These are phyloP conservation scores for Drosophila ironensis DNA, from an alignment of 1,140 invertebrate genomes.

Conservation along the genomic window DNA sequence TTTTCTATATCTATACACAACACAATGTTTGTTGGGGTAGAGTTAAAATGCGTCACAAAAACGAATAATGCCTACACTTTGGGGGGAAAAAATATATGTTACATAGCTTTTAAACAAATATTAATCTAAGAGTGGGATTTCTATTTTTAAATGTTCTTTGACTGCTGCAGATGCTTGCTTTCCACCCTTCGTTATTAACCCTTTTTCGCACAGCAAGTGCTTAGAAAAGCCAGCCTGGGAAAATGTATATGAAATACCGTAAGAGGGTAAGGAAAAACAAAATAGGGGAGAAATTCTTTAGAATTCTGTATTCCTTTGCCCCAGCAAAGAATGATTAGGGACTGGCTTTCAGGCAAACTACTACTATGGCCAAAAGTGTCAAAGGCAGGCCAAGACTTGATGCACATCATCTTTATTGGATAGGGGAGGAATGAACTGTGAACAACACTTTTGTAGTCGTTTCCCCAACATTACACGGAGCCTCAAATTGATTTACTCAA, in stretches of 20 bases:
- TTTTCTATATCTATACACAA: conserved; percentile 25
- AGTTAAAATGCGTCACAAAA: conserved; percentile 27
- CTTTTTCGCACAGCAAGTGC: conserved; percentile 3
- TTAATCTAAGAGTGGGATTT: not conserved
- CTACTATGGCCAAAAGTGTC: conserved; percentile 70
- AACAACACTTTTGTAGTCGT: conserved; percentile 57
- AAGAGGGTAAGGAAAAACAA: conserved; percentile 24
- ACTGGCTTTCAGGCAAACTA: conserved; percentile 50
- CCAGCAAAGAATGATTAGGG: conserved; percentile 55
- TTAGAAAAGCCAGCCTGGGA: not conserved
- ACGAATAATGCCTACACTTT: not conserved
- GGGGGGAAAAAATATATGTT: not conserved
- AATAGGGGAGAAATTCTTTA: conserved; percentile 60
- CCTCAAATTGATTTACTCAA: conserved; percentile 71
- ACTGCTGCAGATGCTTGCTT: not conserved
- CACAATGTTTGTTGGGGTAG: conserved; percentile 55
- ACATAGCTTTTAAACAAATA: not conserved
- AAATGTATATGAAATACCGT: conserved; percentile 33
- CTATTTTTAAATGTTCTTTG: not conserved
- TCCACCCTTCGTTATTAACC: conserved; percentile 8
- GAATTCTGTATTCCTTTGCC: conserved; percentile 50
- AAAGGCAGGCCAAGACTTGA: conserved; percentile 57
- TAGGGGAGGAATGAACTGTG: conserved; percentile 70
- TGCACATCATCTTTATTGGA: conserved; percentile 28
- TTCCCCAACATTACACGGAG: conserved; percentile 52